Evolutionary conservation across 2,888 invertebrate genomes (phyloP).

Genomic region (Plebejus melissa): DNA sequence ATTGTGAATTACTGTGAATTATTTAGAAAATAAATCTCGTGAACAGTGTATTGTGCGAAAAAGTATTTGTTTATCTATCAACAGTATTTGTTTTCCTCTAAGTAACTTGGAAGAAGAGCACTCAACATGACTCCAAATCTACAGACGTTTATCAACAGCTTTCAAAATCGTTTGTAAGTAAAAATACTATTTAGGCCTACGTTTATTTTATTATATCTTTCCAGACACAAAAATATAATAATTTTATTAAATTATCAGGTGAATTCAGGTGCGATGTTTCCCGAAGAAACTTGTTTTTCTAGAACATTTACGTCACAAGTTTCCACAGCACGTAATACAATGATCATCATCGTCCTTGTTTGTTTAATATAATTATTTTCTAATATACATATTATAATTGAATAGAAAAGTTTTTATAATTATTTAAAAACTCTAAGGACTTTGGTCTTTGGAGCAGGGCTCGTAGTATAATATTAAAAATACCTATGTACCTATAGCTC

Average conservation of each 20-base stretch:
- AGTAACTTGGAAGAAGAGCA: constrained; percentile 21
- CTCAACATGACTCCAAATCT: constrained; percentile 80
- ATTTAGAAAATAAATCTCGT: neutral
- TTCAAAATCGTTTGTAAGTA: constrained; percentile 85
- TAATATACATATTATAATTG: neutral
- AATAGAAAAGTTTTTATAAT: neutral
- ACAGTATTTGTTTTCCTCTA: neutral
- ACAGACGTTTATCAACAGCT: constrained; percentile 82
- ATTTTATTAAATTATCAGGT: neutral
- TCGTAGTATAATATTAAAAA: too few relatives aligned
- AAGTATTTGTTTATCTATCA: neutral
- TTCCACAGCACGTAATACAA: constrained; percentile 10
- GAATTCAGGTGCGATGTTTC: neutral
- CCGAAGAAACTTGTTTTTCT: constrained; percentile 9
- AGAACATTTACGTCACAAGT: constrained; percentile 29
- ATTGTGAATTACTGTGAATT: neutral
- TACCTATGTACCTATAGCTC: too few relatives aligned
- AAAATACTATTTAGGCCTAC: neutral
- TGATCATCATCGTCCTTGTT: constrained; percentile 2
- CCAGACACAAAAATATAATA: neutral
- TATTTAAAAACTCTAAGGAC: neutral
- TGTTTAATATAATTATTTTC: neutral
- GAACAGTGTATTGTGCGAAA: neutral
- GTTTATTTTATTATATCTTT: neutral
- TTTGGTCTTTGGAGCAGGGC: neutral